Conservation (phyloP, 1,140 invertebrate genomes). For the Panulirus ornatus region DNA sequence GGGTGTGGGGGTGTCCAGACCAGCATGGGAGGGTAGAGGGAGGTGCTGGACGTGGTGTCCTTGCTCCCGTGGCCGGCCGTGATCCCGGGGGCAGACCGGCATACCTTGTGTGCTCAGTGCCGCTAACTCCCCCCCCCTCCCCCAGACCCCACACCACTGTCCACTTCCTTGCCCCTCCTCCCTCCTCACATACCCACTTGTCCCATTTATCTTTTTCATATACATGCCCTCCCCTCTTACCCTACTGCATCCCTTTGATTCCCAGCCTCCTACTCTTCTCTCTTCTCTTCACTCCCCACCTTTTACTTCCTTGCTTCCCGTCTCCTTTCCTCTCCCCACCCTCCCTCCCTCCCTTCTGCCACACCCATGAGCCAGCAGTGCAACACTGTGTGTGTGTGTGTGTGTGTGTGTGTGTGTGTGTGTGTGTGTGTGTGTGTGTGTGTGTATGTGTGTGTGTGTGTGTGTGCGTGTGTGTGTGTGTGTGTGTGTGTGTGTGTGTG, state of each 20-base stretch:
- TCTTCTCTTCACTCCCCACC: neutral
- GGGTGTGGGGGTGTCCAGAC: neutral
- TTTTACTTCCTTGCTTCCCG: neutral
- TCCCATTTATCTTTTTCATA: no score
- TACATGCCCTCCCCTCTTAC: neutral
- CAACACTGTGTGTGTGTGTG: no score
- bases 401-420: neutral
- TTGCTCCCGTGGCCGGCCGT: neutral
- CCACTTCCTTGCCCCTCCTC: neutral
- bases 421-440: neutral
- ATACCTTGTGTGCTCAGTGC: conserved; percentile 4
- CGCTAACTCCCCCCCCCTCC: neutral
- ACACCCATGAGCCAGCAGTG: no score
- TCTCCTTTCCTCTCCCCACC: neutral
- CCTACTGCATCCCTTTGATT: neutral
- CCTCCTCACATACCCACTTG: neutral
- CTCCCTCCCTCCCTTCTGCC: neutral
- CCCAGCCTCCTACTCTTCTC: neutral
- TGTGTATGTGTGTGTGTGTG: neutral
- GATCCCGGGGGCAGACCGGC: neutral
- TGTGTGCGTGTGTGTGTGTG: neutral
- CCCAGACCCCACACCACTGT: no score
- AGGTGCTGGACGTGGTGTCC: conserved; percentile 1
- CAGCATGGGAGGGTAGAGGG: neutral
- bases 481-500: neutral